Base-by-base conservation (phyloP, 2,888 invertebrate species). In the Boloria selene region DNA sequence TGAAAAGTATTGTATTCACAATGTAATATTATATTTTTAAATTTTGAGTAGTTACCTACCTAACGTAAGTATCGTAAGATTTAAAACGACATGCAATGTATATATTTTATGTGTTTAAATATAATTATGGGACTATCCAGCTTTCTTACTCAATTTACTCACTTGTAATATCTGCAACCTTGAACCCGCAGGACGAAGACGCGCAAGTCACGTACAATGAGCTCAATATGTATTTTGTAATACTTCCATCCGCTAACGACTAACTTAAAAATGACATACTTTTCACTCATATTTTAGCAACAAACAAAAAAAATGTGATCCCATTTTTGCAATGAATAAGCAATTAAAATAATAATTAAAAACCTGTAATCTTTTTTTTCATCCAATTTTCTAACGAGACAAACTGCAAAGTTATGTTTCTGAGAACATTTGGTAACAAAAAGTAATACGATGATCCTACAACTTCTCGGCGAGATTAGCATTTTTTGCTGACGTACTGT, bases 181-280 rank as follows among this genome's bases (percentile, higher is more conserved):
- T 72, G 72, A 71, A 71, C 71, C 68, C 63, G 17, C 67, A 65
- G 68, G 68, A 72, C 67, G 61, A 68, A 70, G 63, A 56, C 50
- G 68, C 63, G 69, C 67, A 71, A 52, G 66, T 68, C 65, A 64
- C 63, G 52, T 65, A 63, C 49, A 47, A 52, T 38, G 51, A 61
- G 52, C 50, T 47, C 51, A 59, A 55, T 65, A 52, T 64, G 68
- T 65, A 64, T 66, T 65, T 67, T 66, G 67, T 70, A 69, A 64
- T 52, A 64, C 69, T 60, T 70, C 65, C 68, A 47, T 52, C 60
- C 58, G 56, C 61, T 64, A 62, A 67, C 64, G 67, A 67, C 70
- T 61, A 61, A 38, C 26, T 26, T 31, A 59, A 59, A 38, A 45
- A n/a, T 44, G 18, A 16, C 52, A 53, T 16, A 4, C 14, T 26